Conservation (phyloP, 2,888 invertebrate species). For the Nysson spinosus region DNA sequence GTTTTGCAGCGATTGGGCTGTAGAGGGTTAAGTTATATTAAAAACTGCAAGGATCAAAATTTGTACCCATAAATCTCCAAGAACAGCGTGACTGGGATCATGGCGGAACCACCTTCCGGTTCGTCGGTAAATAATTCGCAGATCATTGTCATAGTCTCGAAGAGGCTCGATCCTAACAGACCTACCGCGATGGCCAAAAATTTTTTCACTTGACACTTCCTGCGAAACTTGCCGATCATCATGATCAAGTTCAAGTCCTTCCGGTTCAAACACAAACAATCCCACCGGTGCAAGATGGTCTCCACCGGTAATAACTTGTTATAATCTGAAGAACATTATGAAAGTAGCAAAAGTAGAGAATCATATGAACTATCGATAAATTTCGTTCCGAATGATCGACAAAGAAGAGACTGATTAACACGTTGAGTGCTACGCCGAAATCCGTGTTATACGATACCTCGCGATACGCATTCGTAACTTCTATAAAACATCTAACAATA, state of each 20-base stretch:
- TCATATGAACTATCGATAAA: too few species aligned
- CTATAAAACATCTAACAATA: too few species aligned
- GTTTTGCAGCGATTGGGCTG: too few species aligned
- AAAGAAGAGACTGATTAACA: too few species aligned
- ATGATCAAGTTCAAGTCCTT: constrained; percentile 84
- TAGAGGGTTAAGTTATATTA: too few species aligned
- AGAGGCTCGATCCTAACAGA: constrained; percentile 84
- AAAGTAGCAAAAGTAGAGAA: too few species aligned
- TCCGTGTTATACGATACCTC: too few species aligned
- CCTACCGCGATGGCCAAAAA: constrained; percentile 87
- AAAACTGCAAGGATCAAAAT: too few species aligned
- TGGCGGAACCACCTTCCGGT: constrained; percentile 89
- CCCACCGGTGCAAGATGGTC: constrained; percentile 80
- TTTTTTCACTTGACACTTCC: constrained; percentile 84
- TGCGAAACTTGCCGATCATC: constrained; percentile 84
- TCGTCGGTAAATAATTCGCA: constrained; percentile 91
- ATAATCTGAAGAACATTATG: constrained; percentile 67
- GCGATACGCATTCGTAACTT: too few species aligned
- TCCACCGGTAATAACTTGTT: constrained; percentile 70
- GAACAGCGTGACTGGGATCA: constrained; percentile 84
- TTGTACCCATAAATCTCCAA: constrained; percentile 79
- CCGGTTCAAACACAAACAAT: constrained; percentile 82
- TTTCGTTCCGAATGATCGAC: too few species aligned
- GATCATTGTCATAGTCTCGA: constrained; percentile 87
- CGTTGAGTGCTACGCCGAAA: too few species aligned